Base-by-base conservation (phyloP, 2,888 invertebrate species). In the Yponomeuta malinellus region DNA sequence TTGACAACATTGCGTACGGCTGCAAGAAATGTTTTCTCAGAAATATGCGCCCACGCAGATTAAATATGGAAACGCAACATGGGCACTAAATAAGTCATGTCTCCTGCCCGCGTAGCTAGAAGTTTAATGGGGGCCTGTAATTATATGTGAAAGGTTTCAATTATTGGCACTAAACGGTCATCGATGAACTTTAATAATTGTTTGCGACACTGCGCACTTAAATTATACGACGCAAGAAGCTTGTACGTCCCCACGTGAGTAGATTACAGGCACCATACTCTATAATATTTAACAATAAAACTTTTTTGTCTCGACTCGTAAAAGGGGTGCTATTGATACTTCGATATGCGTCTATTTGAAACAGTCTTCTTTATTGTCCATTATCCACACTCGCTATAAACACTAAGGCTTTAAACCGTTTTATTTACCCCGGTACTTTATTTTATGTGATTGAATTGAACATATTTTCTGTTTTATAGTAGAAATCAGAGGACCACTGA, bases 41-140 rank as follows among this genome's bases (percentile, higher is more conserved):
- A 90, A 92, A 88, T 89, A 89, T 90, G 89, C 87, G 82, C 89
- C 88, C 89, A 89, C 90, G 89, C 89, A 89, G 89, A 88, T 90
- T 87, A 88, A 88, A 87, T 89, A 90, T 89, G 90, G 86, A 89
- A 89, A 88, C 86, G 84, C 86, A 86, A 87, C 89, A 86, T 86
- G 87, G 84, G 83, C 88, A 86, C 89, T 90, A 90, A 90, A 89
- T 90, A 90, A 88, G 87, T 89, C 87, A 83, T 87, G 88, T 87
- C 86, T 85, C 80, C 82, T 80, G 85, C 83, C 85, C 77, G 81
- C 81, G 83, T 83, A 85, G 83, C 87, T 86, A 87, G 83, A 83
- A 81, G 15, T 82, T 79, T 80, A 80, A 82, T 82, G 76, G 78
- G 74, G 72, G 74, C 75, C 76, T 77, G 79, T 82, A 81, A 82